A percentile compares a stretch with the other conserved stretches of the same genome.
Evolutionary conservation across 1,140 invertebrate species (phyloP).

Genomic region (Drosophila lacteicornis): DNA sequence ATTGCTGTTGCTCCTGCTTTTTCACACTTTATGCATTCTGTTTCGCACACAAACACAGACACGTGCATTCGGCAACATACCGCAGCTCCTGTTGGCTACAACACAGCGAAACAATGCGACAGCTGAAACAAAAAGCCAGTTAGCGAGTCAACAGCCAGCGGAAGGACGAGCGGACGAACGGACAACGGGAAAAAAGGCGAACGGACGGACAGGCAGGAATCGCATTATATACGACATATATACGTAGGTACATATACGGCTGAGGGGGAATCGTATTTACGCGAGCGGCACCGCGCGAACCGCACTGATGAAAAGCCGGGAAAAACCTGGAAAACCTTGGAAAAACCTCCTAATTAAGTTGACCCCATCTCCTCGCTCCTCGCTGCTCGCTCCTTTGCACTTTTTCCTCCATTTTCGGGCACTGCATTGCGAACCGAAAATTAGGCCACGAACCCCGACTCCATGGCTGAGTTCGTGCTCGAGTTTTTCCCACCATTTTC

Average conservation of each 20-base stretch:
- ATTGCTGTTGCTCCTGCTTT: slow-evolving; percentile 34
- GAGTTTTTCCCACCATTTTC: slow-evolving; percentile 36
- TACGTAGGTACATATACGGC: slow-evolving; percentile 5
- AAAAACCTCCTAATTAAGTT: slow-evolving; percentile 77
- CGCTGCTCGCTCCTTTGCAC: slow-evolving; percentile 1
- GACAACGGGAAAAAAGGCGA: neutral
- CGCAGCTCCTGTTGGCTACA: slow-evolving; percentile 11
- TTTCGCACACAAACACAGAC: slow-evolving; percentile 32
- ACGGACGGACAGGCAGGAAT: slow-evolving; percentile 26
- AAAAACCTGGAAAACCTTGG: slow-evolving; percentile 19
- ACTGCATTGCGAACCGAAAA: slow-evolving; percentile 45
- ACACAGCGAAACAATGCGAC: slow-evolving; percentile 18
- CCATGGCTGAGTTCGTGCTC: slow-evolving; percentile 26
- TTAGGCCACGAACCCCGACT: slow-evolving; percentile 50
- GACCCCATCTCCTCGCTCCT: slow-evolving; percentile 10
- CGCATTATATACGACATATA: slow-evolving; percentile 45
- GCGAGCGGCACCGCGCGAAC: slow-evolving; percentile 14
- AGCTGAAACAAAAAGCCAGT: slow-evolving; percentile 39
- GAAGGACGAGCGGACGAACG: slow-evolving; percentile 19
- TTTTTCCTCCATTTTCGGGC: slow-evolving; percentile 36
- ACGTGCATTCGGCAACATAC: slow-evolving; percentile 15
- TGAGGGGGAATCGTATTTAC: slow-evolving; percentile 37
- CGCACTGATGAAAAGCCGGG: slow-evolving; percentile 53
- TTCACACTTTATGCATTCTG: slow-evolving; percentile 73
- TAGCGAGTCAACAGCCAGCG: slow-evolving; percentile 37